These are phyloP conservation scores for Brachionus sp. DNA, from an alignment of 1,140 invertebrate genomes.

Conservation along the genomic window DNA sequence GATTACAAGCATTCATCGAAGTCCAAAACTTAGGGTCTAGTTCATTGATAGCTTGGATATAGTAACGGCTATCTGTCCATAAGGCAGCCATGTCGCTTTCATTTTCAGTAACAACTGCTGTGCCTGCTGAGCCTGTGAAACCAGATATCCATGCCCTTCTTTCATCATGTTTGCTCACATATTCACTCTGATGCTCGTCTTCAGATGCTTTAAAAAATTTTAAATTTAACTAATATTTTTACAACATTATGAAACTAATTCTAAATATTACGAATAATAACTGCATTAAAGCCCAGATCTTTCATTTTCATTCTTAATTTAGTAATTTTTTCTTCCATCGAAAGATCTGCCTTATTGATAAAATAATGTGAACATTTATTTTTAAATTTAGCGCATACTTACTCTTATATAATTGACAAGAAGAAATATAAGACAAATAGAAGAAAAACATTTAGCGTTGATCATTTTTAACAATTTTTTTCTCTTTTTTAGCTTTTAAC, in stretches of 20 bases:
- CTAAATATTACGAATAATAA: slow-evolving; percentile 2
- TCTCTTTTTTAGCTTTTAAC: no score
- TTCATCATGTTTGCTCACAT: slow-evolving; percentile 40
- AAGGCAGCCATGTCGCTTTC: slow-evolving; percentile 77
- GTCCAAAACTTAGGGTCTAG: slow-evolving; percentile 61
- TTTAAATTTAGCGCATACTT: background rate
- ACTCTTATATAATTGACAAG: background rate
- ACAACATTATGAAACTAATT: background rate
- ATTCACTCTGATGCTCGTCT: slow-evolving; percentile 44
- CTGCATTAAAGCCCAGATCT: background rate
- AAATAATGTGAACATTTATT: background rate
- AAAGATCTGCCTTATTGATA: background rate
- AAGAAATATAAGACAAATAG: no score
- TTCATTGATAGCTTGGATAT: slow-evolving; percentile 66
- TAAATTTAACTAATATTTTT: background rate
- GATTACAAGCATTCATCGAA: slow-evolving; percentile 71
- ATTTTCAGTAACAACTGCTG: slow-evolving; percentile 72
- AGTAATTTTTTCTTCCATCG: slow-evolving; percentile 23
- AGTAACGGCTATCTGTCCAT: slow-evolving; percentile 95
- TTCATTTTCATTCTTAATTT: slow-evolving; percentile 8
- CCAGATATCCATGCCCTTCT: slow-evolving; percentile 31
- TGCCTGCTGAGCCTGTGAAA: slow-evolving; percentile 60
- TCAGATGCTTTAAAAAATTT: background rate
- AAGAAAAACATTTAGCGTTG: no score
- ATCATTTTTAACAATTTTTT: no score